Conservation (phyloP, 1,140 invertebrate genomes). For the Psilanteris sp. region DNA sequence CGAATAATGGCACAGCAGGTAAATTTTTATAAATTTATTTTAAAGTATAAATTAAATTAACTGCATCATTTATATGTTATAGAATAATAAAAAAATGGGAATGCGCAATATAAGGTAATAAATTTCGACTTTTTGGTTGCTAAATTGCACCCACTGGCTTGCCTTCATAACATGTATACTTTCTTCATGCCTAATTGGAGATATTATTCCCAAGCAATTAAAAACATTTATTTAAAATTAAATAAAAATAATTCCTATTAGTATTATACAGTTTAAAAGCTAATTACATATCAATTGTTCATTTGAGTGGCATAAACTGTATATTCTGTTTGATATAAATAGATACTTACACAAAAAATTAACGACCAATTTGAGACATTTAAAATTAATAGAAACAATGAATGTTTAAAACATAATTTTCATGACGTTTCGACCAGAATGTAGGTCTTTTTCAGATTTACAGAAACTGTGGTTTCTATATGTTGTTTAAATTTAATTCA, state of each 20-base stretch:
- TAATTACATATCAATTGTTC: slow-evolving; percentile 89
- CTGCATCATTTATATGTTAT: too few relatives aligned
- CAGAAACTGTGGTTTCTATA: too few relatives aligned
- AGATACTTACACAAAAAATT: too few relatives aligned
- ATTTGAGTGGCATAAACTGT: slow-evolving; percentile 87
- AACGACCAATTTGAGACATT: too few relatives aligned
- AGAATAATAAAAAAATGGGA: slow-evolving; percentile 95
- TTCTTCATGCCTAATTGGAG: slow-evolving; percentile 95
- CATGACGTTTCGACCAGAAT: too few relatives aligned
- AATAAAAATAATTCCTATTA: slow-evolving; percentile 81
- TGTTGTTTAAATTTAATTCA: too few relatives aligned
- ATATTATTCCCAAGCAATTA: slow-evolving; percentile 98
- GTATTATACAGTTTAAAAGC: slow-evolving; percentile 90
- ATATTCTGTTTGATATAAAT: slow-evolving; percentile 89
- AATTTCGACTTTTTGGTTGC: slow-evolving; percentile 84
- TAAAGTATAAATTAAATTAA: too few relatives aligned
- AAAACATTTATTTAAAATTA: neutral
- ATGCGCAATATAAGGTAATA: slow-evolving; percentile 92
- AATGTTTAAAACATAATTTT: too few relatives aligned
- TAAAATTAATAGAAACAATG: too few relatives aligned
- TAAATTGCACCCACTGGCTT: slow-evolving; percentile 95
- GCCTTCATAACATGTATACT: slow-evolving; percentile 95
- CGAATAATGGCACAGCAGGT: too few relatives aligned
- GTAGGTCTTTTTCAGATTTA: too few relatives aligned
- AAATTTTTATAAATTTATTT: too few relatives aligned